Conservation (phyloP, 2,113 vertebrate genomes). For the Dasypus novemcinctus region DNA sequence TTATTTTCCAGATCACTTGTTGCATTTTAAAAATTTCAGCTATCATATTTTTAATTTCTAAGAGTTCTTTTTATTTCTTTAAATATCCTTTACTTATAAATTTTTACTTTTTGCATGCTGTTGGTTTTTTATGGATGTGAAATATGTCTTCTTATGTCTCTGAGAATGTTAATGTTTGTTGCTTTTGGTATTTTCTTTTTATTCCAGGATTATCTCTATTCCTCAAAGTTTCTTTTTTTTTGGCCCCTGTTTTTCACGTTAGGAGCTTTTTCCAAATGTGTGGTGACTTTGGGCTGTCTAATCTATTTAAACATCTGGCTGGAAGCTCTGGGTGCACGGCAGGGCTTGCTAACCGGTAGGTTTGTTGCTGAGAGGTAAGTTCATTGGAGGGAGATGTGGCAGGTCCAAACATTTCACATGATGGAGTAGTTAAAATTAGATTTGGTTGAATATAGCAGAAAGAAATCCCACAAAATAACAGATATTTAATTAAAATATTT, state of each 20-base stretch:
- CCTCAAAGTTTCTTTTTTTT: slow-evolving; percentile 11
- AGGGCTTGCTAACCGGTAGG: background rate
- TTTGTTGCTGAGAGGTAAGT: background rate
- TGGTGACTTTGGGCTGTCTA: background rate
- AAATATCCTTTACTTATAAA: background rate
- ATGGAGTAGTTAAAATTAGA: background rate
- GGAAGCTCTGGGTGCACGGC: background rate
- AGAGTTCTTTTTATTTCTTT: background rate
- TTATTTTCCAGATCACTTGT: background rate
- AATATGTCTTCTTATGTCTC: background rate
- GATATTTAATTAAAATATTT: background rate
- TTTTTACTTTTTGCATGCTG: background rate
- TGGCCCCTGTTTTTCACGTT: background rate
- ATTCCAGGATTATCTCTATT: background rate
- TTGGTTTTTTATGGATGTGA: background rate
- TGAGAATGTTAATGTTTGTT: background rate
- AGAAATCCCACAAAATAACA: background rate
- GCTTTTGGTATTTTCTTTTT: slow-evolving; percentile 7
- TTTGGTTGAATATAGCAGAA: background rate
- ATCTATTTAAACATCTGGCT: background rate
- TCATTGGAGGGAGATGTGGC: background rate
- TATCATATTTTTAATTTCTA: background rate
- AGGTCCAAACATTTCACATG: background rate
- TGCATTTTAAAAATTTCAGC: background rate
- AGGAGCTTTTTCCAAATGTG: background rate